A percentile compares a stretch with the other conserved stretches of the same genome.
phyloP scores from a whole-genome alignment of 2,797 vertebrate species.

The Pseudocheirus occidentalis region DNA sequence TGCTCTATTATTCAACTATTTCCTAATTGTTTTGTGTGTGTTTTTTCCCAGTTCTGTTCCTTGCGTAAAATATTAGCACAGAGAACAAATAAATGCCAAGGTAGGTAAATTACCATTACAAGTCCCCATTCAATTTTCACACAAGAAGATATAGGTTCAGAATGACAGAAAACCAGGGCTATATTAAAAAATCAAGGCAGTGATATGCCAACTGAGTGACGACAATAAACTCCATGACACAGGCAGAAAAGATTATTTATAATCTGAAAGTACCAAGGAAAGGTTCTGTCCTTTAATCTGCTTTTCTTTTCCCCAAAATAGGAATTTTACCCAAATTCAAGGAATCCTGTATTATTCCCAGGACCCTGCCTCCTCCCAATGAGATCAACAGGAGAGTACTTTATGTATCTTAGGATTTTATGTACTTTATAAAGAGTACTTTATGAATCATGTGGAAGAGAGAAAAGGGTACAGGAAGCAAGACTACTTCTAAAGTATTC shows the following conservation, averaged over 20 bases:
- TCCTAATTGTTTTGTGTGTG: neutral
- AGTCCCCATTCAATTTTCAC: neutral
- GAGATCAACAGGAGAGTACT: neutral
- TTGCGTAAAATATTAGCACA: neutral
- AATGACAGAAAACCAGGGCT: neutral
- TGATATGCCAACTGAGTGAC: neutral
- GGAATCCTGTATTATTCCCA: neutral
- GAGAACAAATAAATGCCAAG: neutral
- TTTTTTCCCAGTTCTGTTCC: neutral
- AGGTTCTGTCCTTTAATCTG: neutral
- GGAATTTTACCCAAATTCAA: constrained; percentile 5
- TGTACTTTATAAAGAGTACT: too few relatives aligned
- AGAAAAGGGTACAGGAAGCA: constrained; percentile 25
- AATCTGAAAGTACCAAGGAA: neutral
- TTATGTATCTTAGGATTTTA: too few relatives aligned
- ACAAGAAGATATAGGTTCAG: neutral
- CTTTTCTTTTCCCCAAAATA: constrained; percentile 10
- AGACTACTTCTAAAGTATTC: constrained; percentile 49
- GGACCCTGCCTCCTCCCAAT: constrained; percentile 31
- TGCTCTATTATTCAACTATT: neutral
- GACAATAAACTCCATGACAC: neutral
- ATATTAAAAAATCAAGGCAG: neutral
- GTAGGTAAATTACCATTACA: neutral
- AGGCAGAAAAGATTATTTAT: constrained; percentile 32
- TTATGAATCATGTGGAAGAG: constrained; percentile 21